A percentile compares a stretch with the other conserved stretches of the same genome.
Evolutionary conservation across 2,888 invertebrate species (phyloP).

Genomic region (Boloria euphrosyne): DNA sequence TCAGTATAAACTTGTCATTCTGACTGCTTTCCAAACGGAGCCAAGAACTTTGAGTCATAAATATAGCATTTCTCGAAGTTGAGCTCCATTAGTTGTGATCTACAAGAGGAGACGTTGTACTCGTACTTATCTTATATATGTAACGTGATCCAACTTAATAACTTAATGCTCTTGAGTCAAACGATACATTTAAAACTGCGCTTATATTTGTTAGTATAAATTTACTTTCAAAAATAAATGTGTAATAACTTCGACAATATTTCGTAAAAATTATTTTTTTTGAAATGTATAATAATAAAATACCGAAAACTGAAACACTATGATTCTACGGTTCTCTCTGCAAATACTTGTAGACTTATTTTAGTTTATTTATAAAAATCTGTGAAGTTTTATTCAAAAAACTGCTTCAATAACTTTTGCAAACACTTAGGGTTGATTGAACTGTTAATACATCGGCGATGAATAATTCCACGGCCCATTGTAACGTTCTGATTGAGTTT

Average conservation of each 20-base stretch:
- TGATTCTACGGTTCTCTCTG: too few relatives aligned
- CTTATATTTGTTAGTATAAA: neutral
- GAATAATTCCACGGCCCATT: slow-evolving; percentile 12
- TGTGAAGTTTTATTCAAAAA: too few relatives aligned
- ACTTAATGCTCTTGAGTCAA: neutral
- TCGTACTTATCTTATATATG: neutral
- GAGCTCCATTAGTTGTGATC: slow-evolving; percentile 14
- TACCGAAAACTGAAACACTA: too few relatives aligned
- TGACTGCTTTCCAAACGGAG: neutral
- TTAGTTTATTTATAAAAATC: too few relatives aligned
- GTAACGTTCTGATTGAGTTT: slow-evolving; percentile 18
- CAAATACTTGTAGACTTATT: too few relatives aligned
- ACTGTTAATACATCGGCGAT: slow-evolving; percentile 12
- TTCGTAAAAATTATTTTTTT: too few relatives aligned
- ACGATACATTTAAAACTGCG: neutral
- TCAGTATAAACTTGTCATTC: slow-evolving; percentile 13
- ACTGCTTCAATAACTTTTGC: too few relatives aligned
- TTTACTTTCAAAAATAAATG: too few relatives aligned
- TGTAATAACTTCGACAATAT: too few relatives aligned
- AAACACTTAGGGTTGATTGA: slow-evolving; percentile 14
- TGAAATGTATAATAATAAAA: too few relatives aligned
- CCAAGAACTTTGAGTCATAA: slow-evolving; percentile 11
- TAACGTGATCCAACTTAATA: neutral
- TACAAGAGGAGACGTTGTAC: neutral
- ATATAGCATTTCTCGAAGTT: slow-evolving; percentile 7